These are phyloP conservation scores for Erebia palarica DNA, from an alignment of 2,888 invertebrate genomes.

Conservation along the genomic window DNA sequence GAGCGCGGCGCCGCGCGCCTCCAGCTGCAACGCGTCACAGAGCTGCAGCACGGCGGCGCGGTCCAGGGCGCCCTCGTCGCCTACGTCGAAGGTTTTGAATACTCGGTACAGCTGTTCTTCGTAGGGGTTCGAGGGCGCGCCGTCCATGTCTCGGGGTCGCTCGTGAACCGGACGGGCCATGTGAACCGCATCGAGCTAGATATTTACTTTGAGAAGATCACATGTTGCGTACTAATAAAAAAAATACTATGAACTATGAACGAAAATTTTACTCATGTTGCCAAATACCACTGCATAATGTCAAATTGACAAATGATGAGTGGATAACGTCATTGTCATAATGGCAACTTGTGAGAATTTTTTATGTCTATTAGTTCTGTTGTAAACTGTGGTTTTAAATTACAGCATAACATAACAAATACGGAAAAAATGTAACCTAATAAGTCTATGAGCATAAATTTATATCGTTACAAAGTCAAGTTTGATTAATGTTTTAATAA, in stretches of 20 bases:
- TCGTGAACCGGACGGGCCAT: slow-evolving; percentile 18
- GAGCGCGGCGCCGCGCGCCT: slow-evolving; percentile 85
- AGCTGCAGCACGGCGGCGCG: slow-evolving; percentile 85
- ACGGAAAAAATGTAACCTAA: too few species aligned
- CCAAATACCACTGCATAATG: background rate
- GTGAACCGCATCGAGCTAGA: slow-evolving; percentile 23
- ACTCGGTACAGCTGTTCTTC: slow-evolving; percentile 91
- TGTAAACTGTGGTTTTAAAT: too few species aligned
- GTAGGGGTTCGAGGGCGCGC: slow-evolving; percentile 85
- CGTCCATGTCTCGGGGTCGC: slow-evolving; percentile 57
- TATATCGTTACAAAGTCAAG: too few species aligned
- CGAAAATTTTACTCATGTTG: slow-evolving; percentile 19
- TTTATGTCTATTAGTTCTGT: too few species aligned
- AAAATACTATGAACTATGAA: slow-evolving; percentile 29
- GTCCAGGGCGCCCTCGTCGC: slow-evolving; percentile 86
- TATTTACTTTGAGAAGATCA: slow-evolving; percentile 37
- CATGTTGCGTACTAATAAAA: slow-evolving; percentile 40
- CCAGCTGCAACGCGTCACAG: slow-evolving; percentile 90
- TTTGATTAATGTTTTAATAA: too few species aligned
- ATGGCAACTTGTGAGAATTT: too few species aligned
- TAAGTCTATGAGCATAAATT: too few species aligned
- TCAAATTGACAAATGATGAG: background rate
- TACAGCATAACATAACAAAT: too few species aligned
- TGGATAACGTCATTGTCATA: too few species aligned
- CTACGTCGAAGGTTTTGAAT: slow-evolving; percentile 89